Evolutionary conservation across 2,113 vertebrate species (phyloP).

Genomic region (Lota lota): DNA sequence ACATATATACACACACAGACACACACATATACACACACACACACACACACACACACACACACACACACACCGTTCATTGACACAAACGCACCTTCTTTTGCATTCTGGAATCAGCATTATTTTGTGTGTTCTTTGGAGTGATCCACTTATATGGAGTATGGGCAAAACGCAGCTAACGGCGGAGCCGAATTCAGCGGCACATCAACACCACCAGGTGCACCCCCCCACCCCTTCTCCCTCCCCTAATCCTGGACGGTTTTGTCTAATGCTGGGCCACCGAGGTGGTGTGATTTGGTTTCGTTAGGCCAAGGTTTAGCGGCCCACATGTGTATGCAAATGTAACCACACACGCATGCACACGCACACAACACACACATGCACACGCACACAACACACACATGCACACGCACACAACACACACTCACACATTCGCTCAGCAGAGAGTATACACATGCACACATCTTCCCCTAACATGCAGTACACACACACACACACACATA

Average conservation of each 20-base stretch:
- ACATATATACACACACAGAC: no score
- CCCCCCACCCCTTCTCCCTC: conserved; percentile 21
- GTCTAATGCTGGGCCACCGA: no score
- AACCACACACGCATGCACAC: conserved; percentile 13
- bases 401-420: conserved; percentile 17
- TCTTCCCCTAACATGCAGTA: conserved; percentile 1
- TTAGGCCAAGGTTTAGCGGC: conserved; percentile 18
- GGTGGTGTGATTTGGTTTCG: no score
- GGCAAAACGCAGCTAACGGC: conserved; percentile 22
- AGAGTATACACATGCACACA: neutral
- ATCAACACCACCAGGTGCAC: conserved; percentile 46
- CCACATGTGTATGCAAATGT: conserved; percentile 16
- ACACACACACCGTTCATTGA: conserved; percentile 4
- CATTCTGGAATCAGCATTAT: neutral
- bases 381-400: neutral
- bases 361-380: neutral
- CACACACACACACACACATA: conserved; percentile 1
- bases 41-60: no score
- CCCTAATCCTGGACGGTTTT: neutral
- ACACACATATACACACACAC: no score
- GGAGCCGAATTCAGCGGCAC: conserved; percentile 27
- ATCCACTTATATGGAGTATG: conserved; percentile 35
- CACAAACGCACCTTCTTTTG: conserved; percentile 12
- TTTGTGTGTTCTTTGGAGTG: conserved; percentile 32
- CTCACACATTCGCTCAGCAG: neutral